Evolutionary conservation across 2,888 invertebrate species (phyloP), one percentile per base, ranked within the genome.

Genomic region (Altica lythri): DNA sequence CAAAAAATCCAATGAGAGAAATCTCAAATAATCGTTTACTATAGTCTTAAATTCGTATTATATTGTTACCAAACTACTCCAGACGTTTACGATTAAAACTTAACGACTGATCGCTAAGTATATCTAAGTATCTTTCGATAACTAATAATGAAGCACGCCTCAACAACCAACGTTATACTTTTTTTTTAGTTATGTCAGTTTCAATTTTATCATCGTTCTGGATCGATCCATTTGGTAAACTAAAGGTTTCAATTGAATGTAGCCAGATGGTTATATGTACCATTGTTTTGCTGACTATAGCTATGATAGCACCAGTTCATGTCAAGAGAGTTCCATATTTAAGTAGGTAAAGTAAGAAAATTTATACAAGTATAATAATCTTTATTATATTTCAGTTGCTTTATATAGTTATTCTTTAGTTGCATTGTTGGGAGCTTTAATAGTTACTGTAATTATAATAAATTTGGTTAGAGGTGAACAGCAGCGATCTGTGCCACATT

Each of bases 151-250:
- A 18, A 13, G 14, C 4, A 2, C 2, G 18, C 8, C n/a, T 4
- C 6, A 10, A 12, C 8, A 1, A 14, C 3, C 34, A 46, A 34
- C 5, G n/a, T n/a, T 18, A 19, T 44, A 29, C 9, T 25, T 40
- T 40, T 38, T 40, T 69, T 73, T 59, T 56, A 76, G 76, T 73
- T 46, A 65, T 72, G 42, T 59, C 68, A 13, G 48, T 66, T 50
- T 66, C 66, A 5, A 55, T 72, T 38, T 56, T 77, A n/a, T 51
- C 64, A n/a, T 67, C 70, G 10, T 77, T 75, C 62, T 76, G 75
- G 70, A 59, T 71, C 14, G 71, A 73, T 19, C 72, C 75, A 2
- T 68, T 72, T 44, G 71, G 71, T n/a, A 60, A 64, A 27, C 54
- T 68, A 14, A 75, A 75, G 62, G 68, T 75, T 12, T 63, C 69